A percentile compares a stretch with the other conserved stretches of the same genome.
Conservation (phyloP, 1,140 invertebrate genomes). For the Drosophila equinoxialis region DNA sequence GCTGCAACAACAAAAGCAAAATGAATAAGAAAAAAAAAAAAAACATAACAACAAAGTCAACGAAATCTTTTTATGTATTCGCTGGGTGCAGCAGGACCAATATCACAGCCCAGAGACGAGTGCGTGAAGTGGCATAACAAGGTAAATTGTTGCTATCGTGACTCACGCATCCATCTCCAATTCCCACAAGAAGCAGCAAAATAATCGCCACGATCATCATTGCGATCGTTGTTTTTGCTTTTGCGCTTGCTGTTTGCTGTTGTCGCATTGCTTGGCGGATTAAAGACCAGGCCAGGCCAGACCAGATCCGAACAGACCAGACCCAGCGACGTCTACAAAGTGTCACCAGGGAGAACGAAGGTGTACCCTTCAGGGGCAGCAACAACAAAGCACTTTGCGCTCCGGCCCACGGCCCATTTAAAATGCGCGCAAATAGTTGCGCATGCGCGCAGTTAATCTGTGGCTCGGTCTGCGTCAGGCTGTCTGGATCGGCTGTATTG, state of each 20-base stretch:
- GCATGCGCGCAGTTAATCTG: slow-evolving; percentile 79
- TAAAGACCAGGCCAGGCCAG: slow-evolving; percentile 44
- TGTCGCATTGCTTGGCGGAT: slow-evolving; percentile 72
- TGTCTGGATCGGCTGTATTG: slow-evolving; percentile 55
- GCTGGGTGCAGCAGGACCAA: slow-evolving; percentile 49
- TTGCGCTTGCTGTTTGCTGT: slow-evolving; percentile 31
- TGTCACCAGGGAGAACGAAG: slow-evolving; percentile 58
- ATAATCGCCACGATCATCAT: slow-evolving; percentile 72
- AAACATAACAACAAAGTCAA: slow-evolving; percentile 25
- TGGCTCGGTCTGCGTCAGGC: slow-evolving; percentile 56
- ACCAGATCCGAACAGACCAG: slow-evolving; percentile 38
- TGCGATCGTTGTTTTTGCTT: slow-evolving; percentile 36
- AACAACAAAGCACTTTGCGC: slow-evolving; percentile 37
- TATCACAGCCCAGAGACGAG: slow-evolving; percentile 20
- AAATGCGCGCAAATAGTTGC: slow-evolving; percentile 79
- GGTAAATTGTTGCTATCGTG: slow-evolving; percentile 12
- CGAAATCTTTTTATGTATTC: slow-evolving; percentile 48
- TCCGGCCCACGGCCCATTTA: slow-evolving; percentile 65
- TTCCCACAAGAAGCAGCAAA: slow-evolving; percentile 46
- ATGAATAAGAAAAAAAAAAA: background rate
- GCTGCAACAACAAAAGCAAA: slow-evolving; percentile 50
- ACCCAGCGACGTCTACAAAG: slow-evolving; percentile 68
- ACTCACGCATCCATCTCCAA: slow-evolving; percentile 32
- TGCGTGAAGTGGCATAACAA: background rate
- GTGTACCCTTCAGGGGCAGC: slow-evolving; percentile 49